Conservation (phyloP, 2,888 invertebrate species). For the Cataglyphis altisquamis region DNA sequence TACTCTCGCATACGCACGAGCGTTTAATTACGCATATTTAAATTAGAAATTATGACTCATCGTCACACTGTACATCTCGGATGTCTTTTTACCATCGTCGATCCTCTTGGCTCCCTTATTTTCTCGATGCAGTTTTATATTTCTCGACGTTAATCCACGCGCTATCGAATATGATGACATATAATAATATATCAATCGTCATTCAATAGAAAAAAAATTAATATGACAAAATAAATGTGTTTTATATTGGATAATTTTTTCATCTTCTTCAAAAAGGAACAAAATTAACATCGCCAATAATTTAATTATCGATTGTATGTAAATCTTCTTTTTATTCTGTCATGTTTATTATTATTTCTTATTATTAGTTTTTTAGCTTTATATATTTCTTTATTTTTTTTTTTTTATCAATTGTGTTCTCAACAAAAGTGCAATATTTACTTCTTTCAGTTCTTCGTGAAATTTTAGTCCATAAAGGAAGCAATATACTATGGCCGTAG, state of each 20-base stretch:
- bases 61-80: not conserved
- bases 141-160: not conserved
- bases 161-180: not conserved
- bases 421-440: not conserved
- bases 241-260: not conserved
- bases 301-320: not conserved
- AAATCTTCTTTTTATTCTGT: not conserved
- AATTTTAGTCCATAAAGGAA: not conserved
- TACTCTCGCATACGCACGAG: not conserved
- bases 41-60: constrained; percentile 46
- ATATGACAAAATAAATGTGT: not conserved
- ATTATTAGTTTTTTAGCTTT: not conserved
- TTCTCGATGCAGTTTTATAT: not conserved
- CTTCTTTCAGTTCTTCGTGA: not conserved
- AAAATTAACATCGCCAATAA: not conserved
- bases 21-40: constrained; percentile 37
- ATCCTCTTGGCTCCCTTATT: not conserved
- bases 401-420: not conserved
- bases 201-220: not conserved
- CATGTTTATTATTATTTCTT: not conserved
- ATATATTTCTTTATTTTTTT: not conserved
- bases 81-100: not conserved
- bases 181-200: not conserved
- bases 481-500: not conserved
- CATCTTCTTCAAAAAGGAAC: not conserved